Percentiles rank a stretch among this genome's conserved stretches.
Evolutionary conservation across 2,797 vertebrate genomes (phyloP).

Genomic region (Leptatherina wallacei): DNA sequence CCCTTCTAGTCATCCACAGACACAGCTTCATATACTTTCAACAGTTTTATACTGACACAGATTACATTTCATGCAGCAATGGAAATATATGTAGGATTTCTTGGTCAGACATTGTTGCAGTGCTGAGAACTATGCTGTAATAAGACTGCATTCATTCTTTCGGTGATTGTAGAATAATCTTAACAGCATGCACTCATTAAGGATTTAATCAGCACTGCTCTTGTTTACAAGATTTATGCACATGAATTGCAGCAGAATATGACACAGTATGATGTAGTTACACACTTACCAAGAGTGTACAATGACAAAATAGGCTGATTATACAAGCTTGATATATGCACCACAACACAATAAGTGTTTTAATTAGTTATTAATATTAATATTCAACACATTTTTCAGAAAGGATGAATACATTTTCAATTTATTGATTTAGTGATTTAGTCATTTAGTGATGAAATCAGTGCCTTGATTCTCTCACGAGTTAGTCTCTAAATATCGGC

Average conservation of each 20-base stretch:
- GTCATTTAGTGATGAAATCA: not conserved
- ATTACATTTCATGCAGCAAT: slow-evolving; percentile 46
- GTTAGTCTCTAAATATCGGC: not conserved
- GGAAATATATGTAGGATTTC: slow-evolving; percentile 36
- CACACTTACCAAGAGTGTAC: not conserved
- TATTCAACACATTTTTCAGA: not conserved
- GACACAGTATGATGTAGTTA: not conserved
- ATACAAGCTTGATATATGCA: not conserved
- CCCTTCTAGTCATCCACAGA: slow-evolving; percentile 12
- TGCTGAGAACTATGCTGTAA: slow-evolving; percentile 27
- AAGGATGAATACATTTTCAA: not conserved
- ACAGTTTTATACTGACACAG: slow-evolving; percentile 36
- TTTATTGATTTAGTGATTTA: too few species aligned
- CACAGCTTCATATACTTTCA: slow-evolving; percentile 30
- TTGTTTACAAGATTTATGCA: slow-evolving; percentile 39
- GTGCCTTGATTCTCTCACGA: not conserved
- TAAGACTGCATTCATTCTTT: not conserved
- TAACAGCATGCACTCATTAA: slow-evolving; percentile 4
- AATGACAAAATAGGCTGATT: slow-evolving; percentile 5
- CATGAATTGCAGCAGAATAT: slow-evolving; percentile 26
- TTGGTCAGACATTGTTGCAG: slow-evolving; percentile 31
- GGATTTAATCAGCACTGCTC: slow-evolving; percentile 28
- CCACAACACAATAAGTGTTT: slow-evolving; percentile 2
- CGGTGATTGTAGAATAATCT: not conserved
- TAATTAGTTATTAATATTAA: too few species aligned